Evolutionary conservation across 2,888 invertebrate species (phyloP), one percentile per base, ranked within the genome.

Genomic region (Tillus elongatus): DNA sequence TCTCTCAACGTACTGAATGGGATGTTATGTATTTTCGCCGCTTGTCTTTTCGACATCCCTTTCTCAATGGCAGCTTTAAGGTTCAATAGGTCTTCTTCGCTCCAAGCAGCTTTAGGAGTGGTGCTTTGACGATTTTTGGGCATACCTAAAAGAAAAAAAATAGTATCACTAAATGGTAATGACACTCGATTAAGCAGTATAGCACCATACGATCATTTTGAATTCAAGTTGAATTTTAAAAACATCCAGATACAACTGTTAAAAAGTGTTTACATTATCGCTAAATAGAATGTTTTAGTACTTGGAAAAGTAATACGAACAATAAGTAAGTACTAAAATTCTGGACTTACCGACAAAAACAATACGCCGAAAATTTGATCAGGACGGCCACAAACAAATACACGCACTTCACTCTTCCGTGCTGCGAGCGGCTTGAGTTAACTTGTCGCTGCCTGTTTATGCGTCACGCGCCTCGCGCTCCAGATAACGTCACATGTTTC

Each of bases 111-210:
- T 41, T 41, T 38, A 19, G 27, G 24, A 30, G 45, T 45, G 35
- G 35, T 41, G 12, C 45, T 43, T 42, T 40, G 36, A 38, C 40
- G 36, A 35, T 45, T 43, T 43, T 41, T 43, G 13, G 43, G 39
- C 41, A 40, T 39, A 39, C 19, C 39, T 39, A 27, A n/a, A n/a
- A n/a, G n/a, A n/a, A n/a, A n/a, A n/a, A 31, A 27, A 40, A 32
- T 40, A 29, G 31, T 26, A 37, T 35, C 33, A 42, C 27, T 30
- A 30, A 36, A 30, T 37, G 42, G 44, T 37, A 38, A 40, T 40
- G 40, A 33, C 41, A 41, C 29, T 33, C 36, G 12, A 27, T 33
- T n/a, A n/a, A n/a, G n/a, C n/a, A n/a, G n/a, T n/a, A n/a, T n/a
- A 33, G 19, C 33, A 15, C 13, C 26, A 19, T 10, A 37, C 24